These are phyloP conservation scores for Gymnogyps californianus DNA, from an alignment of 2,113 vertebrate species.

Conservation along the genomic window DNA sequence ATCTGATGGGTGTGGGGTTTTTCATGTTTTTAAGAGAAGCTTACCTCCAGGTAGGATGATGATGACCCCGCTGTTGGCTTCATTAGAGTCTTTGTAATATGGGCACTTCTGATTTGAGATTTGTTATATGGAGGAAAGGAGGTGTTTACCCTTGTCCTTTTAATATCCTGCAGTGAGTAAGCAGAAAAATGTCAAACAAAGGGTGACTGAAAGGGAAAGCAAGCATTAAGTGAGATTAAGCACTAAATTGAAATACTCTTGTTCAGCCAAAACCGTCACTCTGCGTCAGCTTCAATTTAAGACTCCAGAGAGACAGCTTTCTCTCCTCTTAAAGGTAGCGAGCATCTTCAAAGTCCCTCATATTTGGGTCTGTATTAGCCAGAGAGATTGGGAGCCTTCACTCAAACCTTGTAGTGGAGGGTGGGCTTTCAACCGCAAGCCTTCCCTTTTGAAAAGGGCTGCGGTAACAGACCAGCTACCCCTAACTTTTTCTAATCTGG, in stretches of 20 bases:
- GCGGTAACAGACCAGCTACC: not conserved
- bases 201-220: constrained; percentile 34
- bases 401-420: not conserved
- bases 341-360: not conserved
- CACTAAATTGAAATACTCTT: constrained; percentile 2
- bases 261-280: not conserved
- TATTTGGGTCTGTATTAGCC: not conserved
- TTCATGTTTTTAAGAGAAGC: not conserved
- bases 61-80: not conserved
- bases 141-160: not conserved
- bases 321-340: not conserved
- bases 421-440: not conserved
- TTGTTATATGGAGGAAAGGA: not conserved
- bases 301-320: not conserved
- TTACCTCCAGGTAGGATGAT: not conserved
- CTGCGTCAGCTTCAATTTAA: not conserved
- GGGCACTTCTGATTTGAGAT: not conserved
- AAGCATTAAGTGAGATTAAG: constrained; percentile 24
- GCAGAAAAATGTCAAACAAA: constrained; percentile 38
- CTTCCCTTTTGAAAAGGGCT: not conserved
- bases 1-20: not conserved
- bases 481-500: not conserved
- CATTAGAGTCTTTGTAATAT: not conserved
- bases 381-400: not conserved
- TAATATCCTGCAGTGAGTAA: constrained; percentile 33